Base-by-base conservation (phyloP, 1,140 invertebrate genomes). In the Pseudomyrmex pallidus region DNA sequence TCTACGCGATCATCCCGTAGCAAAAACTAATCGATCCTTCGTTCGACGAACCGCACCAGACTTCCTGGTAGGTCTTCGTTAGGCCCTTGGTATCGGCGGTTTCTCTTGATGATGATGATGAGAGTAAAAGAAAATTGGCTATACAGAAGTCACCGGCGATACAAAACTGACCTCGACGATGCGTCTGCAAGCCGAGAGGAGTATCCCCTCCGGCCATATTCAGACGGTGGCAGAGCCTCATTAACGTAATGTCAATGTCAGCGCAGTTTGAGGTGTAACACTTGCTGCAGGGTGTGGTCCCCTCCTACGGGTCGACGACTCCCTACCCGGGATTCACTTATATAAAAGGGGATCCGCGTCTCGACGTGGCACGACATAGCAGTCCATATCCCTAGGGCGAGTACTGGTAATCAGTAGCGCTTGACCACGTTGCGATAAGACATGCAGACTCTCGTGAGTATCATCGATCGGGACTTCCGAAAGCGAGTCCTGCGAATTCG, bases 171-270 rank as follows among this genome's bases (percentile, higher is more conserved):
- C 87, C 87, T 89, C 76, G 87, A 8, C 35, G 20, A 73, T 68
- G 52, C 46, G 12, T 54, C 44, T n/a, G 46, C 50, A 59, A 22
- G 3, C 73, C 57, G 63, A 72, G 78, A 67, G 56, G 66, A 68
- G 46, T 59, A 80, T 72, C 44, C 56, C 20, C 50, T 48, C 20
- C 22, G 9, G 54, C 44, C 46, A 44, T 82, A 83, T 82, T 67
- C 88, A 85, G 73, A 22, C 20, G 13, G 44, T 80, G 35, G 74
- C 56, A 52, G 74, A 35, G 54, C 22, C 67, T 84, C 77, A 84
- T 87, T 77, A 87, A 86, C 83, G 73, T 90, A 92, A 92, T 92
- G 92, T 90, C 92, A 92, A 92, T 92, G 91, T 92, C 92, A 91
- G 56, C 78, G 84, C 89, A 35, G 35, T 85, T 85, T 76, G 61